Evolutionary conservation across 2,888 invertebrate species (phyloP).

Genomic region (Melinopterus prodromus): DNA sequence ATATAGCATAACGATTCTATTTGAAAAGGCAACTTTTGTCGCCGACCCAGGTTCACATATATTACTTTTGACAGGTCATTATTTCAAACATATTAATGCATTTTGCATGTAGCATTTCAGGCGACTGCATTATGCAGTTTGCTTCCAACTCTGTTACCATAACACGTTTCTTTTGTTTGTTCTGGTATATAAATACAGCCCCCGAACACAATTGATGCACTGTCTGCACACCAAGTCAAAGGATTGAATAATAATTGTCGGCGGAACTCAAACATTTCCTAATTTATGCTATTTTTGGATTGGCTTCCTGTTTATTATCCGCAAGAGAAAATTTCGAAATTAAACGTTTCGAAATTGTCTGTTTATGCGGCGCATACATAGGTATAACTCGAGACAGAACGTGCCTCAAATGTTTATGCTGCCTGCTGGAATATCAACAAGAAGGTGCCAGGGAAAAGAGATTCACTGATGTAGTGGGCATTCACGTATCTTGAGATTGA

Average conservation of each 20-base stretch:
- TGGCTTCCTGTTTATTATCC: not conserved
- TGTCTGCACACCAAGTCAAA: not conserved
- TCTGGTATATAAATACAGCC: not conserved
- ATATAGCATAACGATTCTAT: no score
- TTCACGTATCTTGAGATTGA: no score
- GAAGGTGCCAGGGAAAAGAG: not conserved
- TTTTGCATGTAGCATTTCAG: no score
- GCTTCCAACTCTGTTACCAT: no score
- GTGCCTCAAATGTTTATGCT: not conserved
- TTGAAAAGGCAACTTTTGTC: no score
- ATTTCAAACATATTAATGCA: no score
- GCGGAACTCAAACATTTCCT: not conserved
- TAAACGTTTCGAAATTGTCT: not conserved
- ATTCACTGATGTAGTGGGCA: not conserved
- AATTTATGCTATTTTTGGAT: not conserved
- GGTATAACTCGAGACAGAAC: not conserved
- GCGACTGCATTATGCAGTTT: no score
- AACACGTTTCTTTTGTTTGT: not conserved
- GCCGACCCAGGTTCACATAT: no score
- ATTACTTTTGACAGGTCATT: no score
- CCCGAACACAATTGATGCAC: not conserved
- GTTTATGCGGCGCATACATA: not conserved
- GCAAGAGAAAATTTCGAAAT: not conserved
- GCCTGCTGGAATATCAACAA: not conserved
- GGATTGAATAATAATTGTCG: no score